phyloP scores from a whole-genome alignment of 2,113 vertebrate species.

The Xiphorhynchus elegans region DNA sequence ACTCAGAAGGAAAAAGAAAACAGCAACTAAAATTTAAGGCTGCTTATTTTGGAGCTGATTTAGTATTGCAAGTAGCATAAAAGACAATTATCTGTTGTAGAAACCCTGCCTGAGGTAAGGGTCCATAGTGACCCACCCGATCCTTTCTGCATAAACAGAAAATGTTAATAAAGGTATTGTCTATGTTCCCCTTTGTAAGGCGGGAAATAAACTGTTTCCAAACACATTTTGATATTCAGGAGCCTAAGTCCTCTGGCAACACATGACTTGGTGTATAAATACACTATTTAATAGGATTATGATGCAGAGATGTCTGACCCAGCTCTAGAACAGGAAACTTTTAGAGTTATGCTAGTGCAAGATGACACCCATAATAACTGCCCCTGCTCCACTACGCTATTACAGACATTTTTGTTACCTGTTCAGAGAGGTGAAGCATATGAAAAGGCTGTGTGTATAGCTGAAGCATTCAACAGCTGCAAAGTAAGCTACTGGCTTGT shows the following conservation, averaged over 20 bases:
- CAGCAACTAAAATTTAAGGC: not conserved
- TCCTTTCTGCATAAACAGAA: not conserved
- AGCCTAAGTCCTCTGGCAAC: not conserved
- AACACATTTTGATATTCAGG: not conserved
- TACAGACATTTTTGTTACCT: not conserved
- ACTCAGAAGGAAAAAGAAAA: not conserved
- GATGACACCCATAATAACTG: not conserved
- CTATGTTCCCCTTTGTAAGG: not conserved
- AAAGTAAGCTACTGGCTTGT: not conserved
- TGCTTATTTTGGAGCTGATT: not conserved
- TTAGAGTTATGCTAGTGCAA: not conserved
- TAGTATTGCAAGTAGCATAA: not conserved
- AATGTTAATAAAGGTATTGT: not conserved
- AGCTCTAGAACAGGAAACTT: not conserved
- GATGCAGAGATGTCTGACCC: not conserved
- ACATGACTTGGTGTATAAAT: not conserved
- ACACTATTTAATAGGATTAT: not conserved
- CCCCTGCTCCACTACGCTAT: not conserved
- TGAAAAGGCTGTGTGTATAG: not conserved
- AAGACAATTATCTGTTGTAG: not conserved
- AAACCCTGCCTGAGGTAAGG: not conserved
- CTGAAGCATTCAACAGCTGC: not conserved
- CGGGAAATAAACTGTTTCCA: not conserved
- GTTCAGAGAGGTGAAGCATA: not conserved
- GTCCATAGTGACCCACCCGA: not conserved